A percentile compares a stretch with the other conserved stretches of the same genome.
phyloP scores from a whole-genome alignment of 2,797 vertebrate genomes.

The Allobates femoralis region DNA sequence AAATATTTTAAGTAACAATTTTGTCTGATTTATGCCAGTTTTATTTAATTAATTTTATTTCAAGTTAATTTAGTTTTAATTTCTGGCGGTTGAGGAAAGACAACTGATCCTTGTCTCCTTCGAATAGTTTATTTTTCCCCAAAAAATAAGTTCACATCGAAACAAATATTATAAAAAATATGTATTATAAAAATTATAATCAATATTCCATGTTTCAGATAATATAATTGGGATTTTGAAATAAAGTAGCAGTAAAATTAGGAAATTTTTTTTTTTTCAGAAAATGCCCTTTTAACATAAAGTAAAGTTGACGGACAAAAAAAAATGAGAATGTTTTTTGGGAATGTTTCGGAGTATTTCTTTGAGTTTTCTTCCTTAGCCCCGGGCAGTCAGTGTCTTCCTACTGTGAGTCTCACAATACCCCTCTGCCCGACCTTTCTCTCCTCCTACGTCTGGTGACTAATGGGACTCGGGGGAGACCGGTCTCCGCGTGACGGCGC shows the following conservation, averaged over 20 bases:
- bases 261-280: not conserved
- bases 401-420: conserved; percentile 16
- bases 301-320: not conserved
- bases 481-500: conserved; percentile 72
- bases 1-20: too few relatives aligned
- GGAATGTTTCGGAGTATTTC: not conserved
- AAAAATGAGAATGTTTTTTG: not conserved
- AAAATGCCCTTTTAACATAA: not conserved
- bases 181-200: too few relatives aligned
- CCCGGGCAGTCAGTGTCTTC: not conserved
- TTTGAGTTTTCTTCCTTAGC: not conserved
- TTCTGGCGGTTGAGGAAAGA: too few relatives aligned
- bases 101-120: too few relatives aligned
- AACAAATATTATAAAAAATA: too few relatives aligned
- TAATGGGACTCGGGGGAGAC: conserved; percentile 65
- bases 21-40: too few relatives aligned
- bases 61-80: too few relatives aligned
- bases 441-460: conserved; percentile 65
- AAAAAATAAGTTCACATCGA: too few relatives aligned
- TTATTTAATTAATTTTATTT: too few relatives aligned
- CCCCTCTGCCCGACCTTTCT: conserved; percentile 15
- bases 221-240: too few relatives aligned
- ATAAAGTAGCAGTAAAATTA: not conserved
- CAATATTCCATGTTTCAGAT: too few relatives aligned
- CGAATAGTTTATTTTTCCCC: too few relatives aligned